Evolutionary conservation across 2,888 invertebrate genomes (phyloP), one percentile per base, ranked within the genome.

Genomic region (Cybosia mesomella): DNA sequence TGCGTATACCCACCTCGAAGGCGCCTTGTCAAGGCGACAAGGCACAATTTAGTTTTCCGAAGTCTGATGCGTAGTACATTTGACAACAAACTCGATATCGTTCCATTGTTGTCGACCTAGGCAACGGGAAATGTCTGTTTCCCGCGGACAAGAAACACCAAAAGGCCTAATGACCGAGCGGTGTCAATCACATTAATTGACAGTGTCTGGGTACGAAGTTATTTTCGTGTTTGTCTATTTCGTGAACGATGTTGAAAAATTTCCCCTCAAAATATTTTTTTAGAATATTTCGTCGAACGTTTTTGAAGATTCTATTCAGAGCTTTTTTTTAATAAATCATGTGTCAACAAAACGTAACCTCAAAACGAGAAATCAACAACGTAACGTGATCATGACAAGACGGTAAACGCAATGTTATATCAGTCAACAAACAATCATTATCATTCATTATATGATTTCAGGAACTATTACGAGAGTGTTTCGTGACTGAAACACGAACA

Each of bases 151-250:
- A 75, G 77, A 77, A 59, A 72, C 70, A 74, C 76, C 77, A 73
- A 78, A 79, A 82, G 74, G 82, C 88, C 87, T 93, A 94, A 94
- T 91, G 93, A 93, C 91, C 90, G 84, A 87, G 85, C 86, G 87
- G 84, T 92, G 93, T 94, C 94, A 93, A 94, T 94, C 94, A 93
- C 91, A 90, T 87, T 94, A 93, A 94, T 94, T 94, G 94, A 93
- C 94, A 91, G 90, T 83, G 86, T 87, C 90, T 87, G 89, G 85
- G 76, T 61, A 77, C 66, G 66, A 72, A 72, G 81, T 73, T 83
- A 83, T 84, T 83, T 83, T 81, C 72, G 83, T 75, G 70, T 71
- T 76, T 76, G 73, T 77, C 70, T 74, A 79, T 76, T 77, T 75
- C 68, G 68, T 75, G 73, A 59, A 76, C 64, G 67, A 73, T 73